Percentiles rank a stretch among this genome's conserved stretches.
phyloP scores from a whole-genome alignment of 2,797 vertebrate genomes.

The Trichosurus vulpecula region DNA sequence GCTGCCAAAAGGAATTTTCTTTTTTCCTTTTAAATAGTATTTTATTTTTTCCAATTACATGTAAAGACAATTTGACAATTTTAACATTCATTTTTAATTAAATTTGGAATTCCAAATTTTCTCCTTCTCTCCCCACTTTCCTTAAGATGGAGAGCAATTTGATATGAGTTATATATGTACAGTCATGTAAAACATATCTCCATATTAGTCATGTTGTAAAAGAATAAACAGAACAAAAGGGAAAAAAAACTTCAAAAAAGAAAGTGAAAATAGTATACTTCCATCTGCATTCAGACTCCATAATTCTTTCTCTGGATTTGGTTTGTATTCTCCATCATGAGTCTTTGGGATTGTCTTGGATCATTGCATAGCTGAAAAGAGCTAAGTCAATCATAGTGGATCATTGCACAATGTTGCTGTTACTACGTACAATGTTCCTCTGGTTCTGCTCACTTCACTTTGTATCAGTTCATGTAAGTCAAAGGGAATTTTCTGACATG shows the following conservation, averaged over 20 bases:
- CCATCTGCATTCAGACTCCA: not conserved
- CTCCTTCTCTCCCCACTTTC: not conserved
- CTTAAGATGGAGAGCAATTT: not conserved
- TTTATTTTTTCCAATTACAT: not conserved
- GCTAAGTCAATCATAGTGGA: not conserved
- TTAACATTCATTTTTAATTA: not conserved
- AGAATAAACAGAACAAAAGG: not conserved
- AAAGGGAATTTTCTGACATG: not conserved
- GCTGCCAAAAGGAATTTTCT: not conserved
- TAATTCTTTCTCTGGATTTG: not conserved
- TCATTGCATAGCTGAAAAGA: not conserved
- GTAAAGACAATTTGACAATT: not conserved
- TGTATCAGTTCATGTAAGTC: not conserved
- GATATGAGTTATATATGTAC: not conserved
- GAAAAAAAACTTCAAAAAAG: not conserved
- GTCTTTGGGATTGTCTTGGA: not conserved
- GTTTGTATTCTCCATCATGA: not conserved
- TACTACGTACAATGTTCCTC: not conserved
- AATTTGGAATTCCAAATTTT: not conserved
- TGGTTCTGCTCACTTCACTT: not conserved
- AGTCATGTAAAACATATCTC: not conserved
- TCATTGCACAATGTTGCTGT: not conserved
- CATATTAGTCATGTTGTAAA: not conserved
- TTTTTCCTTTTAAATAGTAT: not conserved
- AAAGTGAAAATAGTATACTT: not conserved